These are phyloP conservation scores for Acropora tenuis DNA, from an alignment of 64 coral and sea anemone species.

Conservation along the genomic window DNA sequence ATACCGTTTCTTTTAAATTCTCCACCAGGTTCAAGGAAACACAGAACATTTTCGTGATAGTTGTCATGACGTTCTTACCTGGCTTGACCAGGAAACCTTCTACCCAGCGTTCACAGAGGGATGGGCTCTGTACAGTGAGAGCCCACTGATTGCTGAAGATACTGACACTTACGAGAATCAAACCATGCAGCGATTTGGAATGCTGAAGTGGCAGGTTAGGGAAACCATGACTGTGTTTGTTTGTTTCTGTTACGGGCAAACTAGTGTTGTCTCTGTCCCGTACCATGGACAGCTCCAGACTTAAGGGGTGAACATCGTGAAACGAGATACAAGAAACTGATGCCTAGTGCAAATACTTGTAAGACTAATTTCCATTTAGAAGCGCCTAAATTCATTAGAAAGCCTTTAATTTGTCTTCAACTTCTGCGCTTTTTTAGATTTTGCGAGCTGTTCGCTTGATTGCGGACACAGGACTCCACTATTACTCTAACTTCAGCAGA, in stretches of 20 bases:
- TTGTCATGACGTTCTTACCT: conserved; percentile 40
- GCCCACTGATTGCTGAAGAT: conserved; percentile 74
- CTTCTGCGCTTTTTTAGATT: conserved; percentile 10
- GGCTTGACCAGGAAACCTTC: conserved; percentile 60
- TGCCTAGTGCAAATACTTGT: too few species aligned
- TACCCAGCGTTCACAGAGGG: conserved; percentile 83
- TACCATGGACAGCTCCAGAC: too few species aligned
- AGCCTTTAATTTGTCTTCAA: neutral
- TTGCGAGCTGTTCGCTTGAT: conserved; percentile 67
- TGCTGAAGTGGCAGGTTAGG: conserved; percentile 74
- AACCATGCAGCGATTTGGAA: conserved; percentile 70
- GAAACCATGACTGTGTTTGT: neutral
- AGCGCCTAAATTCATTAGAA: too few species aligned
- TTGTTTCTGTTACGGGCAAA: neutral
- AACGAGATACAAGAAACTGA: too few species aligned
- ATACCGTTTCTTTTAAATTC: neutral
- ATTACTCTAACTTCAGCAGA: conserved; percentile 24
- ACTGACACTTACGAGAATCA: conserved; percentile 71
- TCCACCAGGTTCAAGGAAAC: conserved; percentile 50
- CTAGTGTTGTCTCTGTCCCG: too few species aligned
- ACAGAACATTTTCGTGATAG: conserved; percentile 68
- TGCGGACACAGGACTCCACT: conserved; percentile 68
- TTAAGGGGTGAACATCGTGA: too few species aligned
- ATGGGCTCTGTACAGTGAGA: conserved; percentile 82
- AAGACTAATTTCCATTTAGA: too few species aligned